Percentiles rank a stretch among this genome's conserved stretches.
These are phyloP conservation scores for Scylla paramamosain DNA, from an alignment of 1,140 invertebrate species.

Conservation along the genomic window DNA sequence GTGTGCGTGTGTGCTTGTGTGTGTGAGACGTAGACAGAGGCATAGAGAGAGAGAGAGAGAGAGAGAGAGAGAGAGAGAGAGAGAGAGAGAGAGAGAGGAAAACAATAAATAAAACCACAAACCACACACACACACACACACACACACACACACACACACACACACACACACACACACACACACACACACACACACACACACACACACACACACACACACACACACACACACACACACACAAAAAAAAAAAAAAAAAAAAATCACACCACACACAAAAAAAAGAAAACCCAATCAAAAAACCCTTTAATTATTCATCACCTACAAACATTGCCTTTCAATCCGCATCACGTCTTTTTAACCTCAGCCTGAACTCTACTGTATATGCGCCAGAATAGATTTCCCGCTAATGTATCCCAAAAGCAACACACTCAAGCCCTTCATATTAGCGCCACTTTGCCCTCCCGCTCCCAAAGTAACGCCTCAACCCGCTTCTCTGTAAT, in stretches of 20 bases:
- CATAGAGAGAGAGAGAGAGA: no score
- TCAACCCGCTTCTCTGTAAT: not conserved
- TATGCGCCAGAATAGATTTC: not conserved
- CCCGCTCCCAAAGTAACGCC: not conserved
- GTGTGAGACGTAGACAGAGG: no score
- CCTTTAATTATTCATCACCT: not conserved
- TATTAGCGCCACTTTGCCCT: not conserved
- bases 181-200: not conserved
- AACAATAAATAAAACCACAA: not conserved
- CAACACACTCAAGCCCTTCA: not conserved
- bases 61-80: no score
- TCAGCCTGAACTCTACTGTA: no score
- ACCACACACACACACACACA: constrained; percentile 8
- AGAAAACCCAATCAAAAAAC: no score
- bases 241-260: no score
- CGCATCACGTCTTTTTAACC: not conserved
- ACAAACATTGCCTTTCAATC: not conserved
- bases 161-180: no score
- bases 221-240: not conserved
- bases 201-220: not conserved
- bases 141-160: not conserved
- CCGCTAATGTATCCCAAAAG: not conserved
- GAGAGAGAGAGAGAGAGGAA: no score
- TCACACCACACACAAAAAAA: no score
- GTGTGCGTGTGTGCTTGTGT: no score